Conservation (phyloP, 2,888 invertebrate genomes). For the Epinotia demarniana region DNA sequence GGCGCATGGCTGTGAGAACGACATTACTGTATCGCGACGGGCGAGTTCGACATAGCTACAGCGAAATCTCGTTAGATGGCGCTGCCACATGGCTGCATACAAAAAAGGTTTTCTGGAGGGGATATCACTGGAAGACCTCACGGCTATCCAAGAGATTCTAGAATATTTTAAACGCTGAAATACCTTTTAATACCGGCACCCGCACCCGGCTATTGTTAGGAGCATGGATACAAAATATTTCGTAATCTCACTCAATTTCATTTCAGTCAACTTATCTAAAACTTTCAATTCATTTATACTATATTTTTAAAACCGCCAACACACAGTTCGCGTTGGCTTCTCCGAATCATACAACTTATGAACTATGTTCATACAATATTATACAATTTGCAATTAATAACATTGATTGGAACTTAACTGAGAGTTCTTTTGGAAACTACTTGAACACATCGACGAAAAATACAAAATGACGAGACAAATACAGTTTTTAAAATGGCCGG, state of each 20-base stretch:
- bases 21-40: constrained; percentile 15
- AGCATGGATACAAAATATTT: constrained; percentile 40
- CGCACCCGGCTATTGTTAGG: constrained; percentile 9
- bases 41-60: constrained; percentile 6
- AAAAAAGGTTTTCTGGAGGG: constrained; percentile 8
- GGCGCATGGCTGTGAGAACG: constrained; percentile 34
- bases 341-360: constrained; percentile 39
- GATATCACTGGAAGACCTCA: background rate
- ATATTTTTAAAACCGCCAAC: constrained; percentile 36
- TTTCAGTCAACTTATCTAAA: constrained; percentile 41
- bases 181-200: background rate
- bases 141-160: background rate
- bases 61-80: constrained; percentile 20
- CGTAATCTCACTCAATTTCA: constrained; percentile 58
- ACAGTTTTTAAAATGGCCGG: constrained; percentile 23
- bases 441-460: constrained; percentile 29
- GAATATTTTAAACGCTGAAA: background rate
- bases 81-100: background rate
- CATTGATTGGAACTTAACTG: constrained; percentile 36
- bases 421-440: constrained; percentile 35
- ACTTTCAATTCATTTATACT: constrained; percentile 35
- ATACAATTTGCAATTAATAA: constrained; percentile 32
- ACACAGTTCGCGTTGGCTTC: constrained; percentile 9
- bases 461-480: constrained; percentile 26
- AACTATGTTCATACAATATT: constrained; percentile 42